phyloP scores from a whole-genome alignment of 2,888 invertebrate species.

The Blastobasis adustella region DNA sequence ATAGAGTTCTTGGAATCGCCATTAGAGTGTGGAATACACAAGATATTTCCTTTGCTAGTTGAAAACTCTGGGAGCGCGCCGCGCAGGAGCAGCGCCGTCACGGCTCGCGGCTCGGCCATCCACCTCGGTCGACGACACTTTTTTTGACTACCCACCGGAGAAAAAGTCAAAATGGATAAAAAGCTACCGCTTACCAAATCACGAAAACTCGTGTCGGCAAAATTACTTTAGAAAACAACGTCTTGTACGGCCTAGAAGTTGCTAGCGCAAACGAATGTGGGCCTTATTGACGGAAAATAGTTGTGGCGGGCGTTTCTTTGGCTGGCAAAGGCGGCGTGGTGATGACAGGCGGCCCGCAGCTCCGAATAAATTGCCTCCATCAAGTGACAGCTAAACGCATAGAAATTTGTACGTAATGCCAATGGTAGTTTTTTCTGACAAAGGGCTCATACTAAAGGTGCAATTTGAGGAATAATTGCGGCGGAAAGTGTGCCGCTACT shows the following conservation, averaged over 20 bases:
- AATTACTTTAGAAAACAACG: slow-evolving; percentile 33
- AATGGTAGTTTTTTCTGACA: slow-evolving; percentile 35
- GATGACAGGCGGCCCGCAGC: slow-evolving; percentile 21
- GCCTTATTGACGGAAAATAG: no score
- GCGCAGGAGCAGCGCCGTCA: slow-evolving; percentile 12
- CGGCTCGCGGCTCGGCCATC: slow-evolving; percentile 35
- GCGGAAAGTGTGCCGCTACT: slow-evolving; percentile 22
- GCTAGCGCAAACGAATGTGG: slow-evolving; percentile 10
- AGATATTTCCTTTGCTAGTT: no score
- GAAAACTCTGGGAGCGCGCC: no score
- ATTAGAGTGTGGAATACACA: no score
- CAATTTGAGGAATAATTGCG: slow-evolving; percentile 30
- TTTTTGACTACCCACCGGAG: slow-evolving; percentile 32
- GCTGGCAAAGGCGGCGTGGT: slow-evolving; percentile 5
- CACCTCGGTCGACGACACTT: slow-evolving; percentile 46
- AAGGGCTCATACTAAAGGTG: slow-evolving; percentile 34
- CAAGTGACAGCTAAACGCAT: slow-evolving; percentile 41
- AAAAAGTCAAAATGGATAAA: slow-evolving; percentile 46
- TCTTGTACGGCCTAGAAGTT: slow-evolving; percentile 5
- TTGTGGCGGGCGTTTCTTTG: slow-evolving; percentile 3
- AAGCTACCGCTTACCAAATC: slow-evolving; percentile 48
- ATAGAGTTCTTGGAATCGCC: no score
- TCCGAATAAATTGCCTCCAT: slow-evolving; percentile 45
- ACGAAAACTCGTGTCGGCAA: slow-evolving; percentile 60
- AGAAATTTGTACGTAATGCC: slow-evolving; percentile 42